Base-by-base conservation (phyloP, 2,888 invertebrate genomes). In the Dorcus hopei region DNA sequence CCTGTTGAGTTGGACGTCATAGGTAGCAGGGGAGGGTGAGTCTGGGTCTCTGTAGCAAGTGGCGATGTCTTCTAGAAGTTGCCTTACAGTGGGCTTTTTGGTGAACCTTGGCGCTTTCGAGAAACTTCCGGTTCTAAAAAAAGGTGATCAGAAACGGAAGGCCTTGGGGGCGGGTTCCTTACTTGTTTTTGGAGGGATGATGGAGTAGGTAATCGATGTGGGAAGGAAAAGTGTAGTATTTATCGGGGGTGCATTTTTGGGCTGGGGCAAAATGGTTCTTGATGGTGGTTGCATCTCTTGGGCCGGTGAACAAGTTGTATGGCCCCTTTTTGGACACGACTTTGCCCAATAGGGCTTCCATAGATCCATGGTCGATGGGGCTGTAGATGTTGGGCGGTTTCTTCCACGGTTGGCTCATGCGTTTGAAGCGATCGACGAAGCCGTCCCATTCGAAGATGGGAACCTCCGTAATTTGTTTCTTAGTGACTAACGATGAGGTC, bases 1-100 rank as follows among this genome's bases (percentile, higher is more conserved):
- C 11, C 11, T 19, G 19, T 11, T 45, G 45, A 45, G 19, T 3
- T 53, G 39, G 5, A 67, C 54, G n/a, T 61, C 38, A 61, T 84
- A 83, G 54, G 75, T 69, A 0, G 80, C 80, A 0, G 86, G 84
- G 0, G 84, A 82, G 0, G 86, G 86, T 1, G 81, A 80, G 0
- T 74, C 66, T 0, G 82, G 79, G 50, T 79, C 76, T 47, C 77
- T 79, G 26, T 79, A 73, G 65, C 82, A 82, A 73, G 83, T 77
- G 1, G 80, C 73, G 9, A 81, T 58, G 64, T 86, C 82, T 3
- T 79, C 78, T 42, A 85, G 67, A 64, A 82, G 78, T 52, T 74
- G 77, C 9, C 85, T 77, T 0, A 80, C 76, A 48, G 80, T 77
- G 23, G 81, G 80, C 43, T 70, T 72, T 50, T 69, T 72, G 0